Percentiles rank a stretch among this genome's conserved stretches.
Evolutionary conservation across 2,113 vertebrate species (phyloP).

Genomic region (Rousettus leschenaultii): DNA sequence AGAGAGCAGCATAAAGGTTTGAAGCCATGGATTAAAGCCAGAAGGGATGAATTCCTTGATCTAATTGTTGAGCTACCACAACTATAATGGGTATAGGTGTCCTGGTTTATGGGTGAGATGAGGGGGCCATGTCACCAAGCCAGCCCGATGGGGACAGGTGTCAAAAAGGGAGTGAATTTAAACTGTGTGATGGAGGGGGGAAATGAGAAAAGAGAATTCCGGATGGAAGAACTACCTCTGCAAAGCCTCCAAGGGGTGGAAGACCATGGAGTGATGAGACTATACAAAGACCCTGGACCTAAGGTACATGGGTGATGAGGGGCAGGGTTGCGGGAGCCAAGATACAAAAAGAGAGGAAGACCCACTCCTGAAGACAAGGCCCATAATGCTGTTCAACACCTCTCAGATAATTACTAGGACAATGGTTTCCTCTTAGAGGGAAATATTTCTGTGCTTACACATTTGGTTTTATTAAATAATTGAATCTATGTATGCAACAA

Average conservation of each 20-base stretch:
- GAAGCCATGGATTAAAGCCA: background rate
- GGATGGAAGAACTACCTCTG: background rate
- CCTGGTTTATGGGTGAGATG: background rate
- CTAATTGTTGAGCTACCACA: background rate
- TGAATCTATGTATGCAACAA: background rate
- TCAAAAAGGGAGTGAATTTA: background rate
- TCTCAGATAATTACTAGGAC: background rate
- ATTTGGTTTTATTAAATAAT: background rate
- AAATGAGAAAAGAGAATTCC: background rate
- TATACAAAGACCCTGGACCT: fast-evolving
- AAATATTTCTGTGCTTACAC: background rate
- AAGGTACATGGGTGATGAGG: fast-evolving
- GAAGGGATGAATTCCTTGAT: background rate
- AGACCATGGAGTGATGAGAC: background rate
- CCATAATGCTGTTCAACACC: background rate
- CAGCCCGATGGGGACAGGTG: background rate
- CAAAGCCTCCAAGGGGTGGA: background rate
- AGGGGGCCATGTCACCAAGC: background rate
- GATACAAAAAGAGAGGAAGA: background rate
- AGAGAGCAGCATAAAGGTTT: background rate
- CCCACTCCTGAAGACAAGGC: background rate
- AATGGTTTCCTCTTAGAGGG: background rate
- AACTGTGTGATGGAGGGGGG: background rate
- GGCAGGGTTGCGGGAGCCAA: background rate
- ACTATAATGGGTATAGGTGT: no score